Conservation (phyloP, 2,888 invertebrate genomes). For the Diaprepes abbreviatus region DNA sequence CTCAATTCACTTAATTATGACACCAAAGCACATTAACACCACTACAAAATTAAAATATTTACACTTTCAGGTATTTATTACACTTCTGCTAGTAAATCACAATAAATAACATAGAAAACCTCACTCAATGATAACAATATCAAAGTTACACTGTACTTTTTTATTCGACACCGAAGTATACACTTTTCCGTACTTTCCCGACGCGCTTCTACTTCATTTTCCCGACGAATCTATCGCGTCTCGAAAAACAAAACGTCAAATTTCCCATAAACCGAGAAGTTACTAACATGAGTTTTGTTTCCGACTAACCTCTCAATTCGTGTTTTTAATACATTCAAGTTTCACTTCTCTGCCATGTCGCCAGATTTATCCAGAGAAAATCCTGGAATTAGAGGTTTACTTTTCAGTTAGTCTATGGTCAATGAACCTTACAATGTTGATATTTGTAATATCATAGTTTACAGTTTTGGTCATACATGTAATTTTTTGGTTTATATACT, state of each 20-base stretch:
- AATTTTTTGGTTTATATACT: too few relatives aligned
- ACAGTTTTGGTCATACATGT: too few relatives aligned
- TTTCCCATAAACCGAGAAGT: slow-evolving; percentile 1
- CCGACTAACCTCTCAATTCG: slow-evolving; percentile 36
- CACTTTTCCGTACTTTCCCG: not conserved
- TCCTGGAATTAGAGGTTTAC: slow-evolving; percentile 2
- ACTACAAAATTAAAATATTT: too few relatives aligned
- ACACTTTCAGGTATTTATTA: too few relatives aligned
- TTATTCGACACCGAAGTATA: not conserved
- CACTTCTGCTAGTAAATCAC: not conserved
- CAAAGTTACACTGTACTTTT: too few relatives aligned
- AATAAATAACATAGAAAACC: not conserved
- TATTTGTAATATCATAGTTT: not conserved
- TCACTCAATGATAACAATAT: too few relatives aligned
- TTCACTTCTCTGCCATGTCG: slow-evolving; percentile 23
- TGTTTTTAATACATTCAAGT: slow-evolving; percentile 36
- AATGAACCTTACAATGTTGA: slow-evolving; percentile 12
- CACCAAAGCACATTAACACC: not conserved
- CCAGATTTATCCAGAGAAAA: slow-evolving; percentile 12
- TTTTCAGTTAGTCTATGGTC: too few relatives aligned
- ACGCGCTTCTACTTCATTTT: not conserved
- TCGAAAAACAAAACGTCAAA: slow-evolving; percentile 4
- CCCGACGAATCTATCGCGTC: not conserved
- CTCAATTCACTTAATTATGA: not conserved
- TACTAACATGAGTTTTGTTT: slow-evolving; percentile 30